Conservation (phyloP, 2,797 vertebrate species). For the Fringilla coelebs region DNA sequence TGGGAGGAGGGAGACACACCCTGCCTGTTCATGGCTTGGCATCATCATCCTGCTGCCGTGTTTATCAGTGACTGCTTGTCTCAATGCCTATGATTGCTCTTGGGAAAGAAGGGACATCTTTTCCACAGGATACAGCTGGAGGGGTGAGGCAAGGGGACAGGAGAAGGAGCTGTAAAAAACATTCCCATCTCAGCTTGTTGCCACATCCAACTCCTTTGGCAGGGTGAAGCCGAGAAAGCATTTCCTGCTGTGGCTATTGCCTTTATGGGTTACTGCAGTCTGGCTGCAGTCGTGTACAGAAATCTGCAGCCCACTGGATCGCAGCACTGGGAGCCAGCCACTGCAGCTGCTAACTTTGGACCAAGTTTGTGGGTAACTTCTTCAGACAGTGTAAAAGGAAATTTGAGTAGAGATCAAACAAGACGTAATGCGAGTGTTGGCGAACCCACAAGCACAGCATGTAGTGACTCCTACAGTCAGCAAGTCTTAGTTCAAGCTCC, state of each 20-base stretch:
- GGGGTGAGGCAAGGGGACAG: not conserved
- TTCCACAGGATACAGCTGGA: not conserved
- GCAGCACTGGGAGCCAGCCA: not conserved
- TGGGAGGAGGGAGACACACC: accelerated
- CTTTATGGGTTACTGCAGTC: not conserved
- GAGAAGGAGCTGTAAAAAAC: not conserved
- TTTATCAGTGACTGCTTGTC: not conserved
- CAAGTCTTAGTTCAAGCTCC: not conserved
- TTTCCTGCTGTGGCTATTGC: not conserved
- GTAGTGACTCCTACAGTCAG: not conserved
- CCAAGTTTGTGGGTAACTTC: not conserved
- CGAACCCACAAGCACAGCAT: not conserved
- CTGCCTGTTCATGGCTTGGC: not conserved
- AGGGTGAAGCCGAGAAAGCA: not conserved
- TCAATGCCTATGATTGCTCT: not conserved
- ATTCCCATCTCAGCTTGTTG: not conserved
- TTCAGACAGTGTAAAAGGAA: not conserved
- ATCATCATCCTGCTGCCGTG: not conserved
- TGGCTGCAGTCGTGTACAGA: not conserved
- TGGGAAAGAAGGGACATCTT: not conserved
- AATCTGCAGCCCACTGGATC: not conserved
- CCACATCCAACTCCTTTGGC: not conserved
- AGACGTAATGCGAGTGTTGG: not conserved
- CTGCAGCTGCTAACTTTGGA: conserved; percentile 32
- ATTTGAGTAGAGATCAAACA: conserved; percentile 29